Base-by-base conservation (phyloP, 2,113 vertebrate genomes). In the Zosterops pallidus region DNA sequence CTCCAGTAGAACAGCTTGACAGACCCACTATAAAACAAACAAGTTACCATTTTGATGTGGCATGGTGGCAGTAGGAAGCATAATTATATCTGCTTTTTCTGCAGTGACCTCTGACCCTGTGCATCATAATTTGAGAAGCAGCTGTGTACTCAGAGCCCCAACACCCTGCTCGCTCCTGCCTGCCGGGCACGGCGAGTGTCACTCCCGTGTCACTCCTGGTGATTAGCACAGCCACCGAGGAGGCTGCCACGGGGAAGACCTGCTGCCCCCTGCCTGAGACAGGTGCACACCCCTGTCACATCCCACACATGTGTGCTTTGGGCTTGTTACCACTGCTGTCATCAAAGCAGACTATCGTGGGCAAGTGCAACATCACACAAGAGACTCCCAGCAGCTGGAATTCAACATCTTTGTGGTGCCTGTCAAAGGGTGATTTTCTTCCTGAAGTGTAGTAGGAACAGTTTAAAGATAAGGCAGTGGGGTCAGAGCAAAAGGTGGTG, bases 61-160 rank as follows among this genome's bases (percentile, higher is more conserved):
- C 71, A 5, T 1, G n/a, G 76, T 71, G 80, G 86, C 59, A 47
- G 87, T 22, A 83, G 87, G 89, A 87, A 94, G 82, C 84, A 95
- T 91, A 91, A 95, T 79, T 96, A 96, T 85, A 90, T 90, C 95
- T 96, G 92, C 92, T 97, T 95, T 96, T 92, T 89, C 93, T 95
- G 78, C 72, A 37, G 64, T 86, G 94, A 96, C 95, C 95, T 79
- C 89, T 96, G 96, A 90, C 91, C 87, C 78, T 47, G 5, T 41
- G 85, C 77, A 82, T 87, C 82, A 96, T 88, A 90, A 96, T 90
- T 74, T 63, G 81, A 96, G 94, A 91, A 97, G 93, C 97, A 97
- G 95, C 94, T 97, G 95, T 94, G 91, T 79, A 33, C 89, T 92
- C 52, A 59, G 89, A 89, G 83, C 94, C 87, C 33, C 67, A 71